Conservation (phyloP, 2,797 vertebrate species). For the Clarias platycephalus region DNA sequence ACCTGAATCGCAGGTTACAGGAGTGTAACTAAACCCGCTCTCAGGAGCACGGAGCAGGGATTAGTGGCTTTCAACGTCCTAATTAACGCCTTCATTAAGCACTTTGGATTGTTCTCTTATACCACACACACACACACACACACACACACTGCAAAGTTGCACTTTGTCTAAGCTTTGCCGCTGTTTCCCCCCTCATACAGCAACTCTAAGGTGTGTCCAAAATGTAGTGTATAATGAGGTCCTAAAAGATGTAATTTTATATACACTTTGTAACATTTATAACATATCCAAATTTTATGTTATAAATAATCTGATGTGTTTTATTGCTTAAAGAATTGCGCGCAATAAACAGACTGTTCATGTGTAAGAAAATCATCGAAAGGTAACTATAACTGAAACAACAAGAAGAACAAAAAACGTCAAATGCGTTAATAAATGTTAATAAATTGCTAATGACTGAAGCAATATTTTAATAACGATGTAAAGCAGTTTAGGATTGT, state of each 20-base stretch:
- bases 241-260: no score
- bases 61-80: constrained; percentile 7
- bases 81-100: constrained; percentile 23
- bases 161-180: no score
- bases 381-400: background rate
- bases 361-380: background rate
- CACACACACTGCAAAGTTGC: background rate
- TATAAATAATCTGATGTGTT: no score
- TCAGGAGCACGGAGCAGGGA: constrained; percentile 20
- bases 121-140: constrained; percentile 11
- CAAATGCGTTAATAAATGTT: no score
- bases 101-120: background rate
- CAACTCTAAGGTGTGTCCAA: background rate
- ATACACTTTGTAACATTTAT: no score
- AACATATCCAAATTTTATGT: no score
- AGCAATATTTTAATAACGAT: no score
- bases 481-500: no score
- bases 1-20: constrained; percentile 14
- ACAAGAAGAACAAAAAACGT: no score
- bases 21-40: constrained; percentile 22
- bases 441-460: no score
- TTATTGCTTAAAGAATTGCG: no score
- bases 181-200: background rate
- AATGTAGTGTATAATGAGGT: background rate
- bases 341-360: background rate